Evolutionary conservation across 35 echinoderm and acorn worm species (phyloP).

Genomic region (Nesometra sesokonis): DNA sequence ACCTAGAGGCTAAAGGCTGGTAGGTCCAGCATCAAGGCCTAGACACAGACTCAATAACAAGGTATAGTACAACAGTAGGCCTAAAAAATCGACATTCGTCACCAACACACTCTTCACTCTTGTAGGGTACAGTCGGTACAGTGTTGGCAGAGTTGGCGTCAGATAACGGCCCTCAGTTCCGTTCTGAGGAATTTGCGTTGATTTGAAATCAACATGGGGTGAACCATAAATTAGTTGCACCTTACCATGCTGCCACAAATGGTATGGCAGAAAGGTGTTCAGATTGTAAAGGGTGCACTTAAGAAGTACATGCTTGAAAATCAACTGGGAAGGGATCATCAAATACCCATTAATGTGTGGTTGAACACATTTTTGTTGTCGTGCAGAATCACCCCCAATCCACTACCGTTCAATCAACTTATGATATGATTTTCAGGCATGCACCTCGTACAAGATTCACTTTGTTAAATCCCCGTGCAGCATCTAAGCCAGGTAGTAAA

Average conservation of each 20-base stretch:
- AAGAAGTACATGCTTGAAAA: slow-evolving; percentile 30
- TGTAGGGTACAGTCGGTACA: too few relatives aligned
- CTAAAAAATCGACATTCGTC: too few relatives aligned
- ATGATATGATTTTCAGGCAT: not conserved
- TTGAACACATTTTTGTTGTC: slow-evolving; percentile 22
- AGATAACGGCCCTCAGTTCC: slow-evolving; percentile 18
- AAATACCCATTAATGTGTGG: slow-evolving; percentile 14
- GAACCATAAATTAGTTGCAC: slow-evolving; percentile 21
- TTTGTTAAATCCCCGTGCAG: too few relatives aligned
- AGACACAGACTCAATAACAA: too few relatives aligned
- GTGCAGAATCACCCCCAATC: slow-evolving; percentile 33
- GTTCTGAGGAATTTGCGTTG: slow-evolving; percentile 33
- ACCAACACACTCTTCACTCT: too few relatives aligned
- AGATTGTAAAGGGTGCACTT: slow-evolving; percentile 27
- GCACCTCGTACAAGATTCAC: too few relatives aligned
- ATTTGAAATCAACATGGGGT: slow-evolving; percentile 11
- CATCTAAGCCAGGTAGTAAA: too few relatives aligned
- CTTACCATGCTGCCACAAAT: slow-evolving; percentile 45
- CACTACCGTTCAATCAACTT: slow-evolving; percentile 1
- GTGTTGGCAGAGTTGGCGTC: slow-evolving; percentile 2
- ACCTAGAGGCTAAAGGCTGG: too few relatives aligned
- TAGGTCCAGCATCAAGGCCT: too few relatives aligned
- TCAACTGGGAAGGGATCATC: slow-evolving; percentile 4
- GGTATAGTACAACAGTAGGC: too few relatives aligned
- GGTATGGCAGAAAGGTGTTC: slow-evolving; percentile 42